Evolutionary conservation across 2,888 invertebrate genomes (phyloP), one percentile per base, ranked within the genome.

Genomic region (Stenchaetothrips biformis): DNA sequence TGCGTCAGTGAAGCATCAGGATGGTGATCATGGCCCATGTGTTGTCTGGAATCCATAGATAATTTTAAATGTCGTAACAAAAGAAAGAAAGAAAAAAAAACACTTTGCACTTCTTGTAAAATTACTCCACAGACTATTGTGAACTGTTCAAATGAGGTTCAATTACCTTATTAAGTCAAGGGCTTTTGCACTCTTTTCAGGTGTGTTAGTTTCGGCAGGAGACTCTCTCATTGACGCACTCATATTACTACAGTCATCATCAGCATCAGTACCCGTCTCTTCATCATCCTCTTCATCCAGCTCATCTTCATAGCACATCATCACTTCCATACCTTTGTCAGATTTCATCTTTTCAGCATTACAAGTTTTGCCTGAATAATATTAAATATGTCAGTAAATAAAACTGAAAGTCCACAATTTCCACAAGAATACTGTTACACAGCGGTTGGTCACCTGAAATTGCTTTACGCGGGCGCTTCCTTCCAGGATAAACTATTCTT

Each of bases 271-370:
- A 11, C 79, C 82, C 74, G 80, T 81, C n/a, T 83, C 83, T 59
- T 84, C 84, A 59, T 84, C 84, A n/a, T 84, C 84, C 8, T 84
- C 85, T 77, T 85, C 85, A 48, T 85, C 85, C 48, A 85, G 85
- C 48, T 82, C 82, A 77, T 82, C 81, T 53, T 82, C 82, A 74
- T 74, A 74, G 67, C 67, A 74, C 21, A 74, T 11, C 67, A 74
- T 74, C 11, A 62, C 78, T 78, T 77, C 80, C 80, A 79, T 49
- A 25, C 25, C 78, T 48, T 81, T 79, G 77, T 79, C 67, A 21
- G 21, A 21, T 74, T 77, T 81, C 79, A 21, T 78, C 79, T 62
- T 81, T 49, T 80, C 79, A 78, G 79, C 78, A 25, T 81, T 81
- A 53, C 81, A 48, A n/a, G 18, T 37, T 74, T 74, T 62, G 25